Evolutionary conservation across 2,888 invertebrate genomes (phyloP), one percentile per base, ranked within the genome.

Genomic region (Apocheima hispidaria): DNA sequence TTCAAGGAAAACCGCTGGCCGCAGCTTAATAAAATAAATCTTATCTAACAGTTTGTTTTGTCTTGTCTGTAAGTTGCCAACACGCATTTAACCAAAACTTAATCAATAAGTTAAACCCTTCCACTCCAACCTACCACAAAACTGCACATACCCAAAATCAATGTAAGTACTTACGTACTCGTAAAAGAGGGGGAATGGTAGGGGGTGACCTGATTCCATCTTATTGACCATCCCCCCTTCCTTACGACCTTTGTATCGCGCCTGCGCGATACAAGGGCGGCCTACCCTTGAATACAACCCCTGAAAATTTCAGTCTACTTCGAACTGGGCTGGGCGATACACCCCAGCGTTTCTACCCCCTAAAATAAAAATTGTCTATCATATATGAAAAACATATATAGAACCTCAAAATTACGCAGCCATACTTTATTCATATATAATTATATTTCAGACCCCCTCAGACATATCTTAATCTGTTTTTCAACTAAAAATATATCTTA

Each of bases 401-500:
- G 79, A 79, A 77, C 66, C 9, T 79, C 79, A 30, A 78, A 72
- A 71, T 71, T 78, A 57, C 76, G 77, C 70, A 75, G 71, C 54
- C 74, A 78, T 61, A 79, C 68, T 43, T 52, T 66, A 4, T 68
- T 52, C 55, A 70, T 79, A 65, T 79, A 78, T 69, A 77, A 83
- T 66, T 84, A 82, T 65, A 82, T 83, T 57, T 84, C 81, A 74
- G 86, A 88, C 40, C 86, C 86, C 26, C 69, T 82, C 48, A 77
- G 85, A 33, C 88, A 90, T 52, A 87, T 90, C 74, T 68, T 90
- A 6, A 91, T 91, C 57, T 81, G 87, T 77, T 90, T 92, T 67
- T 92, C 92, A 21, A 91, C 91, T 0, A 91, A 92, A 82, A 92
- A 91, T 75, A 92, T 92, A 65, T 88, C 90, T 1, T 92, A 92